Evolutionary conservation across 2,888 invertebrate genomes (phyloP), one percentile per base, ranked within the genome.

Genomic region (Drosophila dives): DNA sequence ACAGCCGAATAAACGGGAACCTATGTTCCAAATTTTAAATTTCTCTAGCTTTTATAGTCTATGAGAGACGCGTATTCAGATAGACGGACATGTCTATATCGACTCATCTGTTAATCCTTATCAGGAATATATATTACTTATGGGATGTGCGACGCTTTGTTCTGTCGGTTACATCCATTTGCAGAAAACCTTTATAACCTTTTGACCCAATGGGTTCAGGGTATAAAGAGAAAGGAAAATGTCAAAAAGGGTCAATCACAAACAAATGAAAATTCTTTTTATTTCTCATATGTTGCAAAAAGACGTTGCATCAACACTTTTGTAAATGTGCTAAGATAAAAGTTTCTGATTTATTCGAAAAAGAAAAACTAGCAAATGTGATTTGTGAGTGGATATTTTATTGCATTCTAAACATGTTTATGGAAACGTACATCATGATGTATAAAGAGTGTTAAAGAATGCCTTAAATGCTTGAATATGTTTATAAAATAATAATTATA

Each of bases 161-260:
- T 26, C 26, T 26, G 26, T 0, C 26, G 4, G 26, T 26, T 26
- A 26, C 26, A 26, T 26, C 26, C 26, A 26, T 26, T 26, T 26
- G 26, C 26, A 26, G 5, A 26, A 26, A 26, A 26, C 0, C 26
- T 4, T 26, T 26, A 26, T 29, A 29, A 6, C 29, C 6, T 29
- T 29, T 29, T 29, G 26, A 29, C 5, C 5, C 29, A 29, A 2
- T 29, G 29, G 29, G 29, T 6, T 29, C 29, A 29, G 29, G 5
- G 29, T 29, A 29, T 29, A 29, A 29, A 29, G 29, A 29, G 29
- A 29, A 29, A 29, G 29, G 29, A n/a, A 55, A 29, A 29, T 11
- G 20, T 32, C 10, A 42, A 53, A 76, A 76, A 76, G 75, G 75
- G 75, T 80, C 68, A 75, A 75, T 63, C 61, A 56, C 64, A 64